Conservation (phyloP, 2,113 vertebrate species). For the Balaenoptera acutorostrata region DNA sequence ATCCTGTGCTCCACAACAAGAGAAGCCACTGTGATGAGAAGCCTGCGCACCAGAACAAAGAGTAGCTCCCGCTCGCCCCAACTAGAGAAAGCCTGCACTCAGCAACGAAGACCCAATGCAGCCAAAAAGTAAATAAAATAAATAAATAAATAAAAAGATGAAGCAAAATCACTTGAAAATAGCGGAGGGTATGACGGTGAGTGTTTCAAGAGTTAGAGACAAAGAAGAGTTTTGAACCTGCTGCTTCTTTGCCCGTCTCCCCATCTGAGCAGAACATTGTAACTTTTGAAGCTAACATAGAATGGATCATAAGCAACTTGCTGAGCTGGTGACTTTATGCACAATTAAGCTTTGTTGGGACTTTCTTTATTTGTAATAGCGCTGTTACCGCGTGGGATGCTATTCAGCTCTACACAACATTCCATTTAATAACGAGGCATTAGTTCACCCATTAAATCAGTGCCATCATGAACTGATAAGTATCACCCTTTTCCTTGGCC, state of each 20-base stretch:
- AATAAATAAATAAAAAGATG: background rate
- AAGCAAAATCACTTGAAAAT: constrained; percentile 40
- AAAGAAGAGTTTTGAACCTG: constrained; percentile 65
- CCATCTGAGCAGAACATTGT: constrained; percentile 51
- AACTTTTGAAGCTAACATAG: constrained; percentile 64
- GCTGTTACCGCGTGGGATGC: constrained; percentile 65
- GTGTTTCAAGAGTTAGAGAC: constrained; percentile 38
- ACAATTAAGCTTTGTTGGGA: constrained; percentile 73
- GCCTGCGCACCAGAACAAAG: too few species aligned
- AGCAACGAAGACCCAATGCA: too few species aligned
- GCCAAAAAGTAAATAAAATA: too few species aligned
- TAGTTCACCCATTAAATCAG: constrained; percentile 54
- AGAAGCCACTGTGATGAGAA: too few species aligned
- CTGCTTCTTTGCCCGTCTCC: constrained; percentile 32
- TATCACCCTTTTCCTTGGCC: constrained; percentile 8
- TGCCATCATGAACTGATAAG: constrained; percentile 51
- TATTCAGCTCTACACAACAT: constrained; percentile 68
- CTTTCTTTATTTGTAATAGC: constrained; percentile 68
- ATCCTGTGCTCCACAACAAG: too few species aligned
- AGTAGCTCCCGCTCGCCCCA: too few species aligned
- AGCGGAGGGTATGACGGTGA: background rate
- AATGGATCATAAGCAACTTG: constrained; percentile 54
- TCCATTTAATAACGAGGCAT: constrained; percentile 68
- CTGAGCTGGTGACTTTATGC: constrained; percentile 65
- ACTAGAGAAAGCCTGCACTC: too few species aligned